Percentiles rank a stretch among this genome's conserved stretches.
Conservation (phyloP, 2,888 invertebrate genomes). For the Lasioglossum pauxillum region DNA sequence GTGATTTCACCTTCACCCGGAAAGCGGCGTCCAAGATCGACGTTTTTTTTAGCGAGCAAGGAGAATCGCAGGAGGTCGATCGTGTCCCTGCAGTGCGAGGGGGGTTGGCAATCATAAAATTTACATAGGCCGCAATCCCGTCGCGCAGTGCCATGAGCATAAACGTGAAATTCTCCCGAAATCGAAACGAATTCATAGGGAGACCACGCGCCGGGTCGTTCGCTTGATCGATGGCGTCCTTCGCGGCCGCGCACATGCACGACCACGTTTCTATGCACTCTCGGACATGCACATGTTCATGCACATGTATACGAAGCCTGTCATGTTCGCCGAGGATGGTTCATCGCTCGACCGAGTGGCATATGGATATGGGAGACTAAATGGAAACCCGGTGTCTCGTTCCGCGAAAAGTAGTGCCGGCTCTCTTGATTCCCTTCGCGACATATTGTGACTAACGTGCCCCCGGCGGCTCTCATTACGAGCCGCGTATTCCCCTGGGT, state of each 20-base stretch:
- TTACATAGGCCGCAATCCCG: constrained; percentile 57
- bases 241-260: constrained; percentile 5
- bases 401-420: constrained; percentile 20
- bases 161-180: constrained; percentile 51
- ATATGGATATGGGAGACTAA: constrained; percentile 38
- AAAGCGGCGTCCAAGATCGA: constrained; percentile 1
- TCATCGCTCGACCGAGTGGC: neutral
- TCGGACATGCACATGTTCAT: neutral
- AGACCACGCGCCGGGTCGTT: constrained; percentile 9
- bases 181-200: constrained; percentile 45
- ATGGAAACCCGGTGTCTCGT: constrained; percentile 46
- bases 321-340: neutral
- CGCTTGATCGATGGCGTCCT: constrained; percentile 36
- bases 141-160: constrained; percentile 42
- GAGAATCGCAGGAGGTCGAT: neutral
- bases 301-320: neutral
- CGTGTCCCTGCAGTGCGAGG: neutral
- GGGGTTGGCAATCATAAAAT: constrained; percentile 32
- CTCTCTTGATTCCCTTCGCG: constrained; percentile 57
- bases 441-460: constrained; percentile 67
- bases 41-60: neutral
- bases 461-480: constrained; percentile 58
- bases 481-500: constrained; percentile 49
- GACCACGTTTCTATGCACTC: neutral
- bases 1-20: neutral